Conservation (phyloP, 2,113 vertebrate genomes). For the Mustela nigripes region DNA sequence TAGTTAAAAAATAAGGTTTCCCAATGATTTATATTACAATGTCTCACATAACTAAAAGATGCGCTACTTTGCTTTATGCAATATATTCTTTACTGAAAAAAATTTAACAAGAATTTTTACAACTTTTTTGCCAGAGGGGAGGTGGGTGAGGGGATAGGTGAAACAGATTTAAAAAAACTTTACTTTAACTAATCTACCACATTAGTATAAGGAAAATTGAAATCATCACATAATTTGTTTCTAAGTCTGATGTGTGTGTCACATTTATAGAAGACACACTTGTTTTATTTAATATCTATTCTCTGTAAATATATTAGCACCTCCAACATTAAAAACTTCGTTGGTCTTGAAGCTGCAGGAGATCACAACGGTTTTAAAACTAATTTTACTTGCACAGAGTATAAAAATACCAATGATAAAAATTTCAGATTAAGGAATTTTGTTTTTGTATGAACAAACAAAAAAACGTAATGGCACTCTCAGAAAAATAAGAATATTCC, state of each 20-base stretch:
- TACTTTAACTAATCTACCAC: neutral
- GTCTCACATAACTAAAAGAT: constrained; percentile 5
- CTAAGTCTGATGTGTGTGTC: neutral
- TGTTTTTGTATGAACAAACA: neutral
- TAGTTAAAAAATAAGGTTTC: constrained; percentile 35
- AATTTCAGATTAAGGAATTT: constrained; percentile 2
- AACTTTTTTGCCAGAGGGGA: neutral
- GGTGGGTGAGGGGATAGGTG: neutral
- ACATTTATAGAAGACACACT: neutral
- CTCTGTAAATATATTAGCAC: neutral
- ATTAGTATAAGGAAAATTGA: neutral
- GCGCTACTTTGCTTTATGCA: neutral
- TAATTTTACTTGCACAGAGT: neutral
- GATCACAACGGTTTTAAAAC: neutral
- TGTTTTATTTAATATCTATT: constrained; percentile 10
- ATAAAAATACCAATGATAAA: constrained; percentile 46
- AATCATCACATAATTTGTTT: too few species aligned
- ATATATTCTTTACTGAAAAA: neutral
- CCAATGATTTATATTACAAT: neutral
- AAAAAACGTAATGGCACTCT: neutral
- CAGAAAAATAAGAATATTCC: constrained; percentile 33
- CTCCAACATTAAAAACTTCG: neutral
- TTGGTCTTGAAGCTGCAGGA: neutral
- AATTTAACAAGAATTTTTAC: neutral
- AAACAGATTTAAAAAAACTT: neutral